Evolutionary conservation across 2,797 vertebrate genomes (phyloP).

Genomic region (Brachymystax lenok): DNA sequence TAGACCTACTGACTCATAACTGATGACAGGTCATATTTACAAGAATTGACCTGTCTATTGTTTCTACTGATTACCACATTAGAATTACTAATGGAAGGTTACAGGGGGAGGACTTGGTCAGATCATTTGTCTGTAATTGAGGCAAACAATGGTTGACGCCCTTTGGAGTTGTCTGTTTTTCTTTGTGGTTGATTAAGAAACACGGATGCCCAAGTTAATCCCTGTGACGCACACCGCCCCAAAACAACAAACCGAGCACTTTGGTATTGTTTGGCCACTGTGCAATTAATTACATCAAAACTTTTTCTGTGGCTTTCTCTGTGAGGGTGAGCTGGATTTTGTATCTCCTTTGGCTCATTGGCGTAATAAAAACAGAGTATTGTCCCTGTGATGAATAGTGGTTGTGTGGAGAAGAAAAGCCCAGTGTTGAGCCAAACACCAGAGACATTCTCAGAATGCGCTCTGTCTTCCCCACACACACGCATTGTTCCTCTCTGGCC

Average conservation of each 20-base stretch:
- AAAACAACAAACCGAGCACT: conserved; percentile 25
- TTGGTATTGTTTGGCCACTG: conserved; percentile 42
- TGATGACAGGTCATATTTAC: conserved; percentile 63
- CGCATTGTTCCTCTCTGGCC: conserved; percentile 62
- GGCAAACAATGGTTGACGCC: conserved; percentile 15
- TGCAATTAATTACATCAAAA: conserved; percentile 48
- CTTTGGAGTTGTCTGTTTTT: conserved; percentile 30
- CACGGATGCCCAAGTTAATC: not conserved
- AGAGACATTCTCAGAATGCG: conserved; percentile 80
- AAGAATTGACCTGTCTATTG: conserved; percentile 46
- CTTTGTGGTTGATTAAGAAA: conserved; percentile 27
- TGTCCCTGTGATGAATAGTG: conserved; percentile 77
- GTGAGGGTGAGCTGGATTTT: conserved; percentile 39
- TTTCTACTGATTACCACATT: conserved; percentile 52
- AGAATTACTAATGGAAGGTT: conserved; percentile 42
- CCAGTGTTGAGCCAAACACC: conserved; percentile 74
- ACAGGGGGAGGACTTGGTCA: conserved; percentile 11
- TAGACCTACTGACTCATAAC: conserved; percentile 58
- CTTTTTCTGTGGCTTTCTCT: conserved; percentile 41
- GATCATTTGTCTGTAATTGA: conserved; percentile 1
- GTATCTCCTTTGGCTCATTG: conserved; percentile 54
- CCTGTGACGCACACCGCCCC: conserved; percentile 9
- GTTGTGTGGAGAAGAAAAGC: conserved; percentile 79
- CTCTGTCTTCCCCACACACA: conserved; percentile 70
- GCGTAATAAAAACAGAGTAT: conserved; percentile 70